These are phyloP conservation scores for Papilio elwesi DNA, from an alignment of 2,888 invertebrate species.

Conservation along the genomic window DNA sequence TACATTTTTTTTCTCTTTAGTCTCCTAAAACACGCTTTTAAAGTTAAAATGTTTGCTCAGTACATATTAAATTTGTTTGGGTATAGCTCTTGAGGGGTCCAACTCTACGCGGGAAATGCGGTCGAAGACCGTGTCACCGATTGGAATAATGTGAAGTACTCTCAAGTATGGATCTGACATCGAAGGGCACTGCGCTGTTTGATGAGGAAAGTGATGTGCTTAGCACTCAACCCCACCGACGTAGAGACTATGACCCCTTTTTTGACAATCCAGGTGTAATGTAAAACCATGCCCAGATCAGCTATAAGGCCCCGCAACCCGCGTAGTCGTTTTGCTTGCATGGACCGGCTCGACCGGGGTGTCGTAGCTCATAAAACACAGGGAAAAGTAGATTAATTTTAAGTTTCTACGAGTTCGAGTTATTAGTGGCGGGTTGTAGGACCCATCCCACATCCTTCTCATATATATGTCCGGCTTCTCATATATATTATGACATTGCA, in stretches of 20 bases:
- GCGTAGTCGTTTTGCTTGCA: too few relatives aligned
- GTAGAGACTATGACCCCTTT: constrained; percentile 79
- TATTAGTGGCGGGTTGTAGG: too few relatives aligned
- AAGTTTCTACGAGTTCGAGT: too few relatives aligned
- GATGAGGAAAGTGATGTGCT: constrained; percentile 75
- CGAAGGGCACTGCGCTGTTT: constrained; percentile 57
- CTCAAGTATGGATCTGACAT: constrained; percentile 63
- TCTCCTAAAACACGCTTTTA: constrained; percentile 63
- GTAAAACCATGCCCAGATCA: too few relatives aligned
- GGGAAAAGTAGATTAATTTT: too few relatives aligned
- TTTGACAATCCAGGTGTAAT: constrained; percentile 49
- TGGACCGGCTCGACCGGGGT: too few relatives aligned
- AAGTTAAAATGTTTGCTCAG: constrained; percentile 54
- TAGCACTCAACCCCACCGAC: constrained; percentile 72
- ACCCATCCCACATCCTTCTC: too few relatives aligned
- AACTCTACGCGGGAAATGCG: constrained; percentile 75
- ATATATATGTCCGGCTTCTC: too few relatives aligned
- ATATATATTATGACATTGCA: too few relatives aligned
- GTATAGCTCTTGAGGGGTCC: constrained; percentile 61
- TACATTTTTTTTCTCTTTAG: constrained; percentile 60
- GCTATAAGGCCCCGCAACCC: too few relatives aligned
- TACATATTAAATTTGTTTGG: constrained; percentile 48
- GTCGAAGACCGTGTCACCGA: constrained; percentile 51
- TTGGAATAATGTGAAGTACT: constrained; percentile 72
- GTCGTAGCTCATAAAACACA: too few relatives aligned